Evolutionary conservation across 2,113 vertebrate species (phyloP).

Genomic region (Triplophysa rosa): DNA sequence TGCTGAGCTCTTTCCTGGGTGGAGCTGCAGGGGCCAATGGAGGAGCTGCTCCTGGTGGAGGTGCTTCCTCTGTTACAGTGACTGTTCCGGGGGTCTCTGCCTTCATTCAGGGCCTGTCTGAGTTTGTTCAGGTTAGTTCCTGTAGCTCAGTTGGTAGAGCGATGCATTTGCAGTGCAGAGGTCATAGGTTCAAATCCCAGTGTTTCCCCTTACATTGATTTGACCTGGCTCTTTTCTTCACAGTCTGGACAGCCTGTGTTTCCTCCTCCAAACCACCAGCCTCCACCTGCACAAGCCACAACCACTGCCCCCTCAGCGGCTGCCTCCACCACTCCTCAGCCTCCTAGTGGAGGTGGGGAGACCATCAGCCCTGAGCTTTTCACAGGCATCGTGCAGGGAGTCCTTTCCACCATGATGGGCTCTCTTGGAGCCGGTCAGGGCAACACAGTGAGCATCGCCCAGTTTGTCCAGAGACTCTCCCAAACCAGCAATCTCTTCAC

Average conservation of each 20-base stretch:
- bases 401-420: conserved; percentile 88
- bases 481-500: conserved; percentile 89
- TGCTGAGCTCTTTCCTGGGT: conserved; percentile 82
- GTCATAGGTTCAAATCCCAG: too few relatives aligned
- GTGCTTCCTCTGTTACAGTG: conserved; percentile 82
- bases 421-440: conserved; percentile 84
- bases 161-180: too few relatives aligned
- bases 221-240: conserved; percentile 8
- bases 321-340: conserved; percentile 45
- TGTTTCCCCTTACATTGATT: background rate
- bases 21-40: conserved; percentile 67
- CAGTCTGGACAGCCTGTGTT: conserved; percentile 71
- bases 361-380: conserved; percentile 85
- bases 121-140: conserved; percentile 83
- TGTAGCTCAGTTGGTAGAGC: too few relatives aligned
- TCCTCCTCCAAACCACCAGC: conserved; percentile 57
- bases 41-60: conserved; percentile 53
- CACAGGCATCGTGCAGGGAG: conserved; percentile 87
- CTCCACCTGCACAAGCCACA: conserved; percentile 53
- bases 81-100: conserved; percentile 83
- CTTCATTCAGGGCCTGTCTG: conserved; percentile 86
- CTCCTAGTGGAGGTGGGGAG: conserved; percentile 60
- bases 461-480: conserved; percentile 89
- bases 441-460: conserved; percentile 88
- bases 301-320: conserved; percentile 48